Conservation (phyloP, 2,797 vertebrate species). For the Gymnopithys bicolor region DNA sequence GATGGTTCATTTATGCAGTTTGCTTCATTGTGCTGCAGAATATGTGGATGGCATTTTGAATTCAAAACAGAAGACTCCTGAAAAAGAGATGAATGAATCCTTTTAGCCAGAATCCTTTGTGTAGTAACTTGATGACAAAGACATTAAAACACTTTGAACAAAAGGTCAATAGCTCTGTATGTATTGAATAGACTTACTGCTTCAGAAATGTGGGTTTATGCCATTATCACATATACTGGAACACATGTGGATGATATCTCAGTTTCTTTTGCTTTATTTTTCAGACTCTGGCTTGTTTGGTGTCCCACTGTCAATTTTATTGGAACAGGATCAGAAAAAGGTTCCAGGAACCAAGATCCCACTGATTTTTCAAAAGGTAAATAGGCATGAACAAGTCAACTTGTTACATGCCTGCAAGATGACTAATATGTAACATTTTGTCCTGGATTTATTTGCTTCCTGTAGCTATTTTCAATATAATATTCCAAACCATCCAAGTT, state of each 20-base stretch:
- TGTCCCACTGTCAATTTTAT: slow-evolving; percentile 85
- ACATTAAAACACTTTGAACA: slow-evolving; percentile 1
- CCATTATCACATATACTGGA: background rate
- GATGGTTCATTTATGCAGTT: slow-evolving; percentile 15
- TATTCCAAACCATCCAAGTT: slow-evolving; percentile 25
- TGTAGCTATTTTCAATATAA: background rate
- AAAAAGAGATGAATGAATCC: slow-evolving; percentile 1
- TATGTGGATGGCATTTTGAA: background rate
- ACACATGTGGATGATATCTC: slow-evolving; percentile 4
- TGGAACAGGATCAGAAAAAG: slow-evolving; percentile 94
- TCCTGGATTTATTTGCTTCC: background rate
- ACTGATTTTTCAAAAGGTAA: slow-evolving; percentile 91
- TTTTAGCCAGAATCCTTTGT: slow-evolving; percentile 20
- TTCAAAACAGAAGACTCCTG: background rate
- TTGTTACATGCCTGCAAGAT: background rate
- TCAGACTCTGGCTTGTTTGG: slow-evolving; percentile 92
- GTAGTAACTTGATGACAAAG: background rate
- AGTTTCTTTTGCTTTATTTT: slow-evolving; percentile 38
- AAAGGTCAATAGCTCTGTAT: background rate
- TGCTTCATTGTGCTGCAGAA: background rate
- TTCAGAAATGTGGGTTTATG: slow-evolving; percentile 2
- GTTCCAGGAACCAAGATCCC: slow-evolving; percentile 87
- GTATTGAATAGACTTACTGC: background rate
- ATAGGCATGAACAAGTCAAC: background rate
- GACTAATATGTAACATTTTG: background rate